Evolutionary conservation across 2,888 invertebrate species (phyloP), one percentile per base, ranked within the genome.

Genomic region (Napeogenes sylphis): DNA sequence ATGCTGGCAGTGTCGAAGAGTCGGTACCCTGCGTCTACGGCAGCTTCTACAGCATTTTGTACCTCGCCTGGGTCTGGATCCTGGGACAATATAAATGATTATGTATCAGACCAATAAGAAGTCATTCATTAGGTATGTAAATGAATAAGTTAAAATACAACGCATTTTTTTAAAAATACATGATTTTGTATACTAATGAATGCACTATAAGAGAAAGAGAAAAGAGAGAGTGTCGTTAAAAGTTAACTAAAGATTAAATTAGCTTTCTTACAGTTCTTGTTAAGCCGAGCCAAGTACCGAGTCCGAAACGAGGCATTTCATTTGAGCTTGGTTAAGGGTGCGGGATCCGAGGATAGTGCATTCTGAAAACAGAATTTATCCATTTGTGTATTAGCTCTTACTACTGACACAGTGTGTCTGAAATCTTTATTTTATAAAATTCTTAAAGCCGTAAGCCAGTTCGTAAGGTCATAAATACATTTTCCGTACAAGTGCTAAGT

Each of bases 1-100:
- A 91, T 84, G 74, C 83, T 83, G 0, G 94, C 94, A 60, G 93
- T 92, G 74, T 94, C 94, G 51, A 94, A 90, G 70, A 92, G 93
- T 0, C 93, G 83, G 79, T 94, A 94, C 0, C 94, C 94, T 0
- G 85, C 85, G 55, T 93, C 92, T 21, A 94, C 91, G 2, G 94
- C 94, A 55, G 81, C 78, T 62, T 86, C 86, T 5, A 93, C 90
- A 0, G 92, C 92, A 56, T 83, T 75, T 66, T 84, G 78, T 8
- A 92, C 91, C 4, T 78, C 70, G 2, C 73, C 77, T 2, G 59
- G 55, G 2, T 53, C 63, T 14, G 72, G 62, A 3, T 61, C 62
- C 4, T 64, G 68, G 0, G 64, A 64, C 2, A 59, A 46, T 14
- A 55, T 45, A 3, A 45, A 46, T 8, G 32, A 5, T 35, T 55